Conservation (phyloP, 2,888 invertebrate species). For the Hirtodrosophila cameraria region DNA sequence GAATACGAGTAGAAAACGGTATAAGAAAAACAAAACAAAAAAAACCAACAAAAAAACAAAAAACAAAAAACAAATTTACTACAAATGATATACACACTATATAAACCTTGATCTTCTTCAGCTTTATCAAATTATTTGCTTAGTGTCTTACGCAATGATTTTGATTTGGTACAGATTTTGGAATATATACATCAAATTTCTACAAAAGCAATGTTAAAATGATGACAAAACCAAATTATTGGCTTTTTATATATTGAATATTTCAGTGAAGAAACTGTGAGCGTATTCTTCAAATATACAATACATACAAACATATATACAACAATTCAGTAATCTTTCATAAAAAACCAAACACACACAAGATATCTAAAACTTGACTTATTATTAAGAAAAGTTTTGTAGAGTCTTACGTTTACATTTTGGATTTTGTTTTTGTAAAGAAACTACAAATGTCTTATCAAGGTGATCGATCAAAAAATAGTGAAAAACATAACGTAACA, state of each 20-base stretch:
- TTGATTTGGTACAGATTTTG: conserved; percentile 71
- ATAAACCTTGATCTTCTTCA: conserved; percentile 24
- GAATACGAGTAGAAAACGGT: conserved; percentile 1
- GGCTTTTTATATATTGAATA: no score
- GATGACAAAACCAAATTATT: no score
- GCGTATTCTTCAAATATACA: not conserved
- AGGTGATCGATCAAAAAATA: conserved; percentile 72
- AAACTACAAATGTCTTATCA: conserved; percentile 41
- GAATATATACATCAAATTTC: no score
- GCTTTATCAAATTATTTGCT: conserved; percentile 2
- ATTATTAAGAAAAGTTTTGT: not conserved
- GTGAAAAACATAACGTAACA: conserved; percentile 60
- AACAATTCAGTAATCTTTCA: conserved; percentile 2
- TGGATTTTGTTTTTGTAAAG: conserved; percentile 46
- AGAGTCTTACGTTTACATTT: conserved; percentile 1
- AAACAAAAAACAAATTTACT: not conserved
- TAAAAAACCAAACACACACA: not conserved
- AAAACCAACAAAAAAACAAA: no score
- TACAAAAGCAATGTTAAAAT: no score
- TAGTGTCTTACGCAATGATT: conserved; percentile 25
- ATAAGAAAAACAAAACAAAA: no score
- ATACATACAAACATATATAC: no score
- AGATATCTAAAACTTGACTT: not conserved
- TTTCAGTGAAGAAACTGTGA: conserved; percentile 6
- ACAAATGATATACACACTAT: not conserved